Evolutionary conservation across 1,140 invertebrate species (phyloP).

Genomic region (Zaprionus gabonicus): DNA sequence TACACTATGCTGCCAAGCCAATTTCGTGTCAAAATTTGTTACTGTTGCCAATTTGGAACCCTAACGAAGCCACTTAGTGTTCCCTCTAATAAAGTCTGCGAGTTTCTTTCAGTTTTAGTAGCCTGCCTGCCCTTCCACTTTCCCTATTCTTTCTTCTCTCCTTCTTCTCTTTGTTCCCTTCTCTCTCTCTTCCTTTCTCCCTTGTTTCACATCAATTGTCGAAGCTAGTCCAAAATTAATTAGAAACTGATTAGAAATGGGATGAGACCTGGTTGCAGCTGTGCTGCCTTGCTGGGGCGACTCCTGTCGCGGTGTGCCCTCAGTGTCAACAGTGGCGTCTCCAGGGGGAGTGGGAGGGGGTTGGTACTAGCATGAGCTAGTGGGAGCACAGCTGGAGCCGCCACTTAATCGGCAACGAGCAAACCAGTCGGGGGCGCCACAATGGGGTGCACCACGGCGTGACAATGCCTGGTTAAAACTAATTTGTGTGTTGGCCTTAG

Average conservation of each 20-base stretch:
- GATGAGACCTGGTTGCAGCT: constrained; percentile 21
- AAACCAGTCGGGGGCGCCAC: constrained; percentile 51
- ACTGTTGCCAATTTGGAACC: not conserved
- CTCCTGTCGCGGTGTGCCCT: constrained; percentile 9
- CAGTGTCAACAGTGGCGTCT: constrained; percentile 51
- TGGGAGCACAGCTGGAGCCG: constrained; percentile 1
- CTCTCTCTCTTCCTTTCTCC: not conserved
- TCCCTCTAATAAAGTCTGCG: not conserved
- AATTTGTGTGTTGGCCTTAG: constrained; percentile 69
- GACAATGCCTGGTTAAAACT: constrained; percentile 80
- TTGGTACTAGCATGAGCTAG: too few relatives aligned
- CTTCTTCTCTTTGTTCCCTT: too few relatives aligned
- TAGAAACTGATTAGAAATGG: constrained; percentile 64
- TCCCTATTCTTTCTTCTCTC: too few relatives aligned
- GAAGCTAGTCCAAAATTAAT: constrained; percentile 56
- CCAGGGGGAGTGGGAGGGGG: not conserved
- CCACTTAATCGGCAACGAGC: constrained; percentile 66
- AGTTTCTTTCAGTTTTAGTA: not conserved
- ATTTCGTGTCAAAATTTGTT: not conserved
- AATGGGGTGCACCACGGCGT: constrained; percentile 73
- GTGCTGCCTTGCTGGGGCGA: constrained; percentile 3
- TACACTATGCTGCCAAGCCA: not conserved
- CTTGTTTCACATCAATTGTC: constrained; percentile 1
- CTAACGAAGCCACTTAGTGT: not conserved
- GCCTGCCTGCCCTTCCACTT: too few relatives aligned